Percentiles rank a stretch among this genome's conserved stretches.
Evolutionary conservation across 1,140 invertebrate genomes (phyloP).

Genomic region (Manduca sexta): DNA sequence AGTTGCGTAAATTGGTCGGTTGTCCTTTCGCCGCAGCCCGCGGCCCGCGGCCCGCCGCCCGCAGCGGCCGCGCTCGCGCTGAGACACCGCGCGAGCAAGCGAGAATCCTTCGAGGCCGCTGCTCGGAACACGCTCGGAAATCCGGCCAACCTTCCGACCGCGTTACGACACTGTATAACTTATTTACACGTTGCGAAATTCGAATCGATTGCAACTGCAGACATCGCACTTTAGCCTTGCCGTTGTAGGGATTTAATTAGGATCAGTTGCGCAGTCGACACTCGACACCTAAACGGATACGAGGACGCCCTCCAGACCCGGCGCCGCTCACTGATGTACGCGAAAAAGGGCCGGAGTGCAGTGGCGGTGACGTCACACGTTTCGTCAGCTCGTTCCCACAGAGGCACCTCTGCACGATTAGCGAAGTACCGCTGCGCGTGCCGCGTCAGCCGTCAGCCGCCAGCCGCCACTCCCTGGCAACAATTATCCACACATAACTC

Average conservation of each 20-base stretch:
- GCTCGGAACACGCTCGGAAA: constrained; percentile 69
- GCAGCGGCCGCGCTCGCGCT: too few species aligned
- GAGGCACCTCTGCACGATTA: constrained; percentile 24
- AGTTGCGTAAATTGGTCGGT: constrained; percentile 35
- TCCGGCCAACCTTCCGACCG: constrained; percentile 72
- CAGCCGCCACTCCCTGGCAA: too few species aligned
- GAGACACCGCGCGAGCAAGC: constrained; percentile 26
- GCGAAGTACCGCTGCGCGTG: constrained; percentile 21
- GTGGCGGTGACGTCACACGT: constrained; percentile 30
- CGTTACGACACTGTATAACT: constrained; percentile 67
- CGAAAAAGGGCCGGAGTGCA: constrained; percentile 47
- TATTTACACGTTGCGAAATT: constrained; percentile 70
- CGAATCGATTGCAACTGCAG: constrained; percentile 70
- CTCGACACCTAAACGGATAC: constrained; percentile 64
- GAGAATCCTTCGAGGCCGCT: constrained; percentile 68
- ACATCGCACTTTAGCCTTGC: constrained; percentile 69
- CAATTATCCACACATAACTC: too few species aligned
- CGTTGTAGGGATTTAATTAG: constrained; percentile 69
- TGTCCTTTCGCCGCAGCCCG: constrained; percentile 54
- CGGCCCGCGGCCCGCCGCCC: constrained; percentile 23
- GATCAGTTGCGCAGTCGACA: constrained; percentile 62
- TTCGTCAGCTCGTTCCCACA: constrained; percentile 40
- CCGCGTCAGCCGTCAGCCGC: too few species aligned
- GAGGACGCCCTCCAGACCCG: constrained; percentile 50
- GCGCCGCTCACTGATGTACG: constrained; percentile 54